phyloP scores from a whole-genome alignment of 2,797 vertebrate species.

The Enteromius trimaculatus region DNA sequence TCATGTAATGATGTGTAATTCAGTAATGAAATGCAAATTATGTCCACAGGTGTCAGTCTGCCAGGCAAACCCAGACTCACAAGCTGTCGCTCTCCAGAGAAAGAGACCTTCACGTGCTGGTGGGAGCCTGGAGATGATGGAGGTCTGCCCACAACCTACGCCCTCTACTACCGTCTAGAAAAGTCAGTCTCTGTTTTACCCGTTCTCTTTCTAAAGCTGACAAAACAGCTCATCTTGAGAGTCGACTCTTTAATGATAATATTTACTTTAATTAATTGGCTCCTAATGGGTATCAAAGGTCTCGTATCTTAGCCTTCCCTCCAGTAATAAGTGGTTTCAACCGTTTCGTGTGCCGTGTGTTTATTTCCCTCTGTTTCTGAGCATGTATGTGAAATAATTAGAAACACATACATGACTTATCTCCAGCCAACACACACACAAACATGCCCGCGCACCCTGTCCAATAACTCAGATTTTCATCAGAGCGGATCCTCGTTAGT shows the following conservation, averaged over 20 bases:
- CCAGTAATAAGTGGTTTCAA: not conserved
- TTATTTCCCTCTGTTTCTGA: not conserved
- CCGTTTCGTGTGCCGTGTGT: not conserved
- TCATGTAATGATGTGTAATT: not conserved
- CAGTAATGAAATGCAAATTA: not conserved
- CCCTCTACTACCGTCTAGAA: slow-evolving; percentile 86
- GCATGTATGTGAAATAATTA: not conserved
- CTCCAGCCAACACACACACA: not conserved
- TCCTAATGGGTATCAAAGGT: not conserved
- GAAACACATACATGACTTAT: not conserved
- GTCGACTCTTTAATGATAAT: not conserved
- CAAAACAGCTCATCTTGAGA: not conserved
- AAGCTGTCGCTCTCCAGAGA: slow-evolving; percentile 89
- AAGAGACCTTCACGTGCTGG: slow-evolving; percentile 95
- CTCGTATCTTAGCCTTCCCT: not conserved
- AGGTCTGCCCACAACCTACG: slow-evolving; percentile 84
- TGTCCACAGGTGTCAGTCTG: slow-evolving; percentile 67
- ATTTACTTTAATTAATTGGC: not conserved
- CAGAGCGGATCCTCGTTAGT: not conserved
- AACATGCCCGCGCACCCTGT: not conserved
- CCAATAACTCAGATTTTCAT: not conserved
- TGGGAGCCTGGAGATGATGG: slow-evolving; percentile 88
- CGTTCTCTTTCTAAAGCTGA: not conserved
- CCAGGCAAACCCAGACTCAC: slow-evolving; percentile 83
- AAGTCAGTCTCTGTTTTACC: slow-evolving; percentile 74